Base-by-base conservation (phyloP, 30 jellyfish, hydroid and myxozoan genomes). In the Chrysaora quinquecirrha region DNA sequence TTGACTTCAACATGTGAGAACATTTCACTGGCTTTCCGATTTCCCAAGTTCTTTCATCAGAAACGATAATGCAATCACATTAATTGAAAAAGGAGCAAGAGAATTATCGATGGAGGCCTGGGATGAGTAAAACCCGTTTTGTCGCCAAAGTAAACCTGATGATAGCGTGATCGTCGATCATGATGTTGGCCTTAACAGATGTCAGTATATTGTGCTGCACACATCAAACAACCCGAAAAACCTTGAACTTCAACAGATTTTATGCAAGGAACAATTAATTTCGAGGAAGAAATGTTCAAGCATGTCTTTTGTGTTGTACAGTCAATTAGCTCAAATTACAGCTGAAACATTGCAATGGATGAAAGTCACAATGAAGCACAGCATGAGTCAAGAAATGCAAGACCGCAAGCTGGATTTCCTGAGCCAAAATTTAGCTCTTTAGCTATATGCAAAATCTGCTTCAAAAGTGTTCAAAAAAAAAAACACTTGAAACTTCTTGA, bases 401-500 rank as follows among this genome's bases (percentile, higher is more conserved):
- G 54, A 14, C 54, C 54, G 14, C 54, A 38, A 38, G 54, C 54
- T 38, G 54, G 54, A 3, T 14, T 14, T 3, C 54, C 54, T 38
- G 54, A 38, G 14, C 54, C 54, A 3, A 38, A 38, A 38, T 38
- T 38, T 14, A 3, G 54, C 54, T 38, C 54, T 14, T 14, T 38
- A 38, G 20, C 71, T 19, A 6, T 58, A 7, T 58, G 71, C 19
- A 7, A 58, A 58, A 7, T 58, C 71, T 58, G 30, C 71, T 58
- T 58, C 19, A 20, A 58, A 58, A 58, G 71, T 58, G 71, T 58
- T 58, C n/a, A n/a, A n/a, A 7, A 3, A 19, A 58, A 58, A 20
- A 58, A 58, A 58, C 71, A 58, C 23, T 58, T 58, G 30, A 58
- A 58, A 58, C 71, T 58, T 7, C 19, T 27, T 19, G 71, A 58